Percentiles rank a stretch among this genome's conserved stretches.
Conservation (phyloP, 2,113 vertebrate species). For the Mirounga angustirostris region DNA sequence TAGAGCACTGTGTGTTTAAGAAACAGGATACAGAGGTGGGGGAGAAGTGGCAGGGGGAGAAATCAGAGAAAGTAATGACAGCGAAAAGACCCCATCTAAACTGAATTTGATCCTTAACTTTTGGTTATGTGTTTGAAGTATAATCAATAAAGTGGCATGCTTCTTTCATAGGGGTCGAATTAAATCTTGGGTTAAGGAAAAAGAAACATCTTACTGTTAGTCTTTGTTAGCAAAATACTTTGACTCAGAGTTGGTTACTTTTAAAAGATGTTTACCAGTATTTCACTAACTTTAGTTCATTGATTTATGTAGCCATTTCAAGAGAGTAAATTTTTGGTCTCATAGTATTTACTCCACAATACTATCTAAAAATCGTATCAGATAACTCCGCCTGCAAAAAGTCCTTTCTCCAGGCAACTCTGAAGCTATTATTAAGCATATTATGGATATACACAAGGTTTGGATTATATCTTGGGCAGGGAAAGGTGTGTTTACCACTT, state of each 20-base stretch:
- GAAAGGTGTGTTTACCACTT: conserved; percentile 76
- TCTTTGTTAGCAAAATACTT: conserved; percentile 50
- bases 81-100: conserved; percentile 37
- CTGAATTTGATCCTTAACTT: conserved; percentile 50
- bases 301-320: not conserved
- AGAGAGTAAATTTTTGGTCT: conserved; percentile 19
- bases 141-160: not conserved
- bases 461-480: conserved; percentile 63
- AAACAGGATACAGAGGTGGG: not conserved
- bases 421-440: conserved; percentile 68
- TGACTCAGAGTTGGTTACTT: conserved; percentile 12
- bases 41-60: fast-evolving
- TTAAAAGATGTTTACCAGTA: not conserved
- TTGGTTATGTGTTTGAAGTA: conserved; percentile 19
- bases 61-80: not conserved
- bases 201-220: conserved; percentile 4
- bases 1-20: not conserved
- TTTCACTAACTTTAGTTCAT: conserved; percentile 43
- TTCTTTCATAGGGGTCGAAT: not conserved
- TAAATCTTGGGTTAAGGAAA: conserved; percentile 11
- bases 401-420: conserved; percentile 72
- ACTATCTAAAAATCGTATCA: conserved; percentile 45
- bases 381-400: not conserved
- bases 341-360: not conserved
- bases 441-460: conserved; percentile 56